Conservation (phyloP, 2,113 vertebrate genomes). For the Sinocyclocheilus maitianheensis region DNA sequence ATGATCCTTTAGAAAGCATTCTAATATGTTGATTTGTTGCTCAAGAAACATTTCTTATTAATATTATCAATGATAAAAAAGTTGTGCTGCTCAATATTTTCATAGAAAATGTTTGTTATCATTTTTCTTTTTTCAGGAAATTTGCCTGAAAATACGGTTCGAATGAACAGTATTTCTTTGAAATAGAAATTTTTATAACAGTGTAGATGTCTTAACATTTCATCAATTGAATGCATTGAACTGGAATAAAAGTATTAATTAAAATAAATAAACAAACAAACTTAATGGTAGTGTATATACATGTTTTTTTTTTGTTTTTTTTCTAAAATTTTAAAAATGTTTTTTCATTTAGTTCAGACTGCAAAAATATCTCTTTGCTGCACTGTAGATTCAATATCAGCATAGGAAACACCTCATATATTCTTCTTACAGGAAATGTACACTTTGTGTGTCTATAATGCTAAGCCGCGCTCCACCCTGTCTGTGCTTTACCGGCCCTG, state of each 20-base stretch:
- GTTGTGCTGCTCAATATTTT: not conserved
- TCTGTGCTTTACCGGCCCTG: constrained; percentile 47
- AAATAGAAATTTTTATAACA: too few relatives aligned
- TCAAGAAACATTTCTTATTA: not conserved
- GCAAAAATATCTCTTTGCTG: not conserved
- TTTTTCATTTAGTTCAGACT: not conserved
- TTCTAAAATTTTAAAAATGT: not conserved
- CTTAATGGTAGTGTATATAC: too few relatives aligned
- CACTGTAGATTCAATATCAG: not conserved
- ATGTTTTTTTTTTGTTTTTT: too few relatives aligned
- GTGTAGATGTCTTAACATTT: too few relatives aligned
- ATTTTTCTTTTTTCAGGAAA: not conserved
- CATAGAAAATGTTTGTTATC: not conserved
- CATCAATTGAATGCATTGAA: too few relatives aligned
- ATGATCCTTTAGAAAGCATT: not conserved
- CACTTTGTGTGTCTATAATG: constrained; percentile 6
- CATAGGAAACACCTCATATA: not conserved
- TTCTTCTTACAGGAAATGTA: constrained; percentile 1
- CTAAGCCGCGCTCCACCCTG: constrained; percentile 23
- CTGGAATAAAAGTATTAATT: too few relatives aligned
- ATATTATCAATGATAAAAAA: not conserved
- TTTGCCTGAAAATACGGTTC: not conserved
- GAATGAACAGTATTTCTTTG: not conserved
- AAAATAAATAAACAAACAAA: too few relatives aligned
- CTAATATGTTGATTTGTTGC: not conserved